Conservation (phyloP, 2,888 invertebrate species). For the Drosophila planitibia region DNA sequence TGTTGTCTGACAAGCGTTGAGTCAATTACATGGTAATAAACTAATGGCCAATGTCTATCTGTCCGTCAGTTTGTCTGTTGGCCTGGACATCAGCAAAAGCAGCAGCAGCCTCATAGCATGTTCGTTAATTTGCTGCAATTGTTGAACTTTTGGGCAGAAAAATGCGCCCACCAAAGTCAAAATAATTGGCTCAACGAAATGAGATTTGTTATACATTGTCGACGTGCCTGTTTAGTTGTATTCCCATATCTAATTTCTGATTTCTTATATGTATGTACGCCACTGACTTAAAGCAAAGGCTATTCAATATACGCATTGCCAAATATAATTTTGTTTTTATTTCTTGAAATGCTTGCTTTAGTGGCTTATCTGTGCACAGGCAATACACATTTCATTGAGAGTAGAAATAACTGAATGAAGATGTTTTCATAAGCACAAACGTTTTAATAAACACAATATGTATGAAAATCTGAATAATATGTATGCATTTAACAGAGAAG, state of each 20-base stretch:
- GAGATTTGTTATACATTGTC: conserved; percentile 13
- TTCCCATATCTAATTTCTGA: background rate
- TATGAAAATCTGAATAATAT: background rate
- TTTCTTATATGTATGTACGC: background rate
- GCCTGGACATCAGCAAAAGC: conserved; percentile 31
- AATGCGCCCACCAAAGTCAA: conserved; percentile 40
- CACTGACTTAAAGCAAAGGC: background rate
- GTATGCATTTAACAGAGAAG: background rate
- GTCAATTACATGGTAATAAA: conserved; percentile 82
- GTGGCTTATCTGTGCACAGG: background rate
- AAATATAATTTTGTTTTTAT: background rate
- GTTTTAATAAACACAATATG: conserved; percentile 17
- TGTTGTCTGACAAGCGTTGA: conserved; percentile 75
- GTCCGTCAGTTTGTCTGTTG: conserved; percentile 7
- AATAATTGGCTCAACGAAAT: conserved; percentile 63
- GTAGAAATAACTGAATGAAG: background rate
- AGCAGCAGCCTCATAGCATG: conserved; percentile 59
- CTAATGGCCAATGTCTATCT: conserved; percentile 64
- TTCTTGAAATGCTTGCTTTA: background rate
- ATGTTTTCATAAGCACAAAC: background rate
- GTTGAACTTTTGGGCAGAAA: conserved; percentile 68
- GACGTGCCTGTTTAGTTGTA: background rate
- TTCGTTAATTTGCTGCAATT: conserved; percentile 75
- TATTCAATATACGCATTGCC: background rate
- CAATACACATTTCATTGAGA: background rate